Conservation (phyloP, 2,888 invertebrate genomes). For the Melipona bicolor region DNA sequence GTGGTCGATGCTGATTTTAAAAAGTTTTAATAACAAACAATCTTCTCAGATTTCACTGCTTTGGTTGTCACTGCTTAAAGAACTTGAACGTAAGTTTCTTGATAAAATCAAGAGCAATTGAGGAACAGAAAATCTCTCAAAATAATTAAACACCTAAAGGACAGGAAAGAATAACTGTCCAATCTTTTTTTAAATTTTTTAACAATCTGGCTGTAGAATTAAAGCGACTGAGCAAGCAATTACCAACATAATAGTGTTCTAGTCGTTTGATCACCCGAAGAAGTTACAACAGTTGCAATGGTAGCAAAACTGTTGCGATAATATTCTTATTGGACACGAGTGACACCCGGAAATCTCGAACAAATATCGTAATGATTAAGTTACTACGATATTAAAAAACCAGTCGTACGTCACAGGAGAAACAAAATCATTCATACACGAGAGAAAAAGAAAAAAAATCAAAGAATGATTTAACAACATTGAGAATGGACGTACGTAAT, state of each 20-base stretch:
- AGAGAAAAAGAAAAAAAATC: background rate
- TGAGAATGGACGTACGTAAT: background rate
- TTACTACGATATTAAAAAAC: background rate
- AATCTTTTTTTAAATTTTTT: background rate
- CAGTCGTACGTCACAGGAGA: background rate
- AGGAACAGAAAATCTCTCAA: background rate
- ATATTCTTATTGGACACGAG: background rate
- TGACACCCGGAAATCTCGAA: background rate
- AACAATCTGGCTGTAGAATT: background rate
- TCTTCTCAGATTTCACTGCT: no score
- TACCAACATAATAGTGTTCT: background rate
- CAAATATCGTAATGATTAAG: background rate
- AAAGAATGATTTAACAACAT: no score
- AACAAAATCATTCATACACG: background rate
- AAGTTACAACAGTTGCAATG: background rate
- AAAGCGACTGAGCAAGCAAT: background rate
- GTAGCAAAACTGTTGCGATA: background rate
- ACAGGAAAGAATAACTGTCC: no score
- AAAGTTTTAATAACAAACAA: no score
- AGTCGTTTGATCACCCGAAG: background rate
- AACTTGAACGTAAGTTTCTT: background rate
- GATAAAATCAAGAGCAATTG: background rate
- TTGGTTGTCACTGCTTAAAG: no score
- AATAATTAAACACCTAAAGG: background rate
- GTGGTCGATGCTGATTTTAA: no score